These are phyloP conservation scores for Trimorus sp. DNA, from an alignment of 2,888 invertebrate species.

Conservation along the genomic window DNA sequence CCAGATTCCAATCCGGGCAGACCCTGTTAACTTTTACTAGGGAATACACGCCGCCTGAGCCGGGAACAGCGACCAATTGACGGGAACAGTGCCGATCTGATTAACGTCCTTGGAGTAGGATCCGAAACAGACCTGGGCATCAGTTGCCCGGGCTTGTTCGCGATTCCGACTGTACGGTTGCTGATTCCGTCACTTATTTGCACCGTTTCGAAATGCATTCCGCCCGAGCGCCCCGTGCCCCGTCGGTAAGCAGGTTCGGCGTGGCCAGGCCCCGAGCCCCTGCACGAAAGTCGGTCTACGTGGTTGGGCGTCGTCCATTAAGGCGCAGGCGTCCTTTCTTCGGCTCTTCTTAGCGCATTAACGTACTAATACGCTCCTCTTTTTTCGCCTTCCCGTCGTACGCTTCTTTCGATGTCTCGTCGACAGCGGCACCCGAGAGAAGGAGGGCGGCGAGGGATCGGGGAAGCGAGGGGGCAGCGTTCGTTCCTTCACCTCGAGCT, in stretches of 20 bases:
- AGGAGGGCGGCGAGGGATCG: slow-evolving; percentile 5
- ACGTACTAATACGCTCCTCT: slow-evolving; percentile 38
- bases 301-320: slow-evolving; percentile 12
- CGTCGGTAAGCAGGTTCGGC: not conserved
- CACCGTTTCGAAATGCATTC: not conserved
- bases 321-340: slow-evolving; percentile 16
- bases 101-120: too few species aligned
- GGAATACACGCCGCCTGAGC: too few species aligned
- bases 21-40: too few species aligned
- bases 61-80: too few species aligned
- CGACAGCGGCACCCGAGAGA: slow-evolving; percentile 20
- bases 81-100: too few species aligned
- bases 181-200: slow-evolving; percentile 1
- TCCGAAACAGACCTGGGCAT: too few species aligned
- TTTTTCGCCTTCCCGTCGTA: slow-evolving; percentile 44
- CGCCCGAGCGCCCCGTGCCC: not conserved
- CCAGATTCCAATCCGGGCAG: too few species aligned
- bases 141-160: too few species aligned
- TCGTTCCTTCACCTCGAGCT: slow-evolving; percentile 77
- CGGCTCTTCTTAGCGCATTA: slow-evolving; percentile 43
- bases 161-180: too few species aligned
- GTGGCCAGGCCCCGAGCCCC: not conserved
- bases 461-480: slow-evolving; percentile 65
- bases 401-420: slow-evolving; percentile 59
- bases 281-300: slow-evolving; percentile 5